A percentile compares a stretch with the other conserved stretches of the same genome.
Conservation (phyloP, 1,140 invertebrate species). For the Apis florea region DNA sequence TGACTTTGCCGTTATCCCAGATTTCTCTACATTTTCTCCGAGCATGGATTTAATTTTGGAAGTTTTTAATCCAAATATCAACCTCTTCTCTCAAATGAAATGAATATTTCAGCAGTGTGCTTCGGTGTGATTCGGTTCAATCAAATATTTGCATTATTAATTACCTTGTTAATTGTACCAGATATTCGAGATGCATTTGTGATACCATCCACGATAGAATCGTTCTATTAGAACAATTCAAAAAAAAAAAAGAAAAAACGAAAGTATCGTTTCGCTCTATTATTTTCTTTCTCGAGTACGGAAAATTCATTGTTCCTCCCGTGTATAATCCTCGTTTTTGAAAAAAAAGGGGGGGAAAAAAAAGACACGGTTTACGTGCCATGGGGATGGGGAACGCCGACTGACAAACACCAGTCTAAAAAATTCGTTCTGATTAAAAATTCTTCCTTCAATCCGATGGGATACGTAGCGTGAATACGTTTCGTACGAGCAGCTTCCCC, state of each 20-base stretch:
- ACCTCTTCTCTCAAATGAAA: no score
- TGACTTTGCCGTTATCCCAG: neutral
- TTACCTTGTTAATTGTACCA: no score
- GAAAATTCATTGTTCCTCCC: neutral
- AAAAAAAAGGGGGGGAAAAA: neutral
- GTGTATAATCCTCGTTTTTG: neutral
- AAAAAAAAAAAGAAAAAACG: no score
- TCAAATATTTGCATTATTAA: no score
- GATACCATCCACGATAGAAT: neutral
- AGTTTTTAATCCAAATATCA: neutral
- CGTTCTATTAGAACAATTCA: neutral
- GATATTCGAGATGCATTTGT: neutral
- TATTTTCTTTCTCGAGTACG: neutral
- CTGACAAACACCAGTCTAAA: neutral
- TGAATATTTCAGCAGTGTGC: no score
- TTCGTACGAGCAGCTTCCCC: neutral
- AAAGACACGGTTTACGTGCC: neutral
- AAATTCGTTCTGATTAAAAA: conserved; percentile 2
- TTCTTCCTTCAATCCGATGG: neutral
- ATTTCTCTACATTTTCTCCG: no score
- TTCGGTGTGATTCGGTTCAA: no score
- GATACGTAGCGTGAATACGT: neutral
- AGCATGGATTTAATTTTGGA: neutral
- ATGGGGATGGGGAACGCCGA: neutral
- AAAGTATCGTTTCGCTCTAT: neutral